Conservation (phyloP, 2,113 vertebrate species). For the Prunella fulvescens region DNA sequence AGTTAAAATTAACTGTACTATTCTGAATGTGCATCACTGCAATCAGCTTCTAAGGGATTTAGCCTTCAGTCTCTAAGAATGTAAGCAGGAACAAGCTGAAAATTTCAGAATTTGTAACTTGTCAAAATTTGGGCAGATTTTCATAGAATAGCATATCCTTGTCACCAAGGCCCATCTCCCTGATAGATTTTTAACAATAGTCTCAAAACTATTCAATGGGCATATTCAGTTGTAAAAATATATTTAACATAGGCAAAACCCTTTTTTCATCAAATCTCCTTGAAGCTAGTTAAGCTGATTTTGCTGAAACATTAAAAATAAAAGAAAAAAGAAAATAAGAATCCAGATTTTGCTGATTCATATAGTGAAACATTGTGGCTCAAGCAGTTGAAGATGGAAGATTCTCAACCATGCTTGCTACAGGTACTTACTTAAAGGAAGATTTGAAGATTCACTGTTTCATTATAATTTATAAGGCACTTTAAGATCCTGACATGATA, state of each 20-base stretch:
- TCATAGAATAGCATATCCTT: background rate
- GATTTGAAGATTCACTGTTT: background rate
- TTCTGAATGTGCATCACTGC: background rate
- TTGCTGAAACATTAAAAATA: background rate
- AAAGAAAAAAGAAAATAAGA: background rate
- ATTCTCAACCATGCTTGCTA: background rate
- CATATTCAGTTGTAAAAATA: background rate
- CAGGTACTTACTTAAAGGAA: background rate
- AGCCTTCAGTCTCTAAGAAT: slow-evolving; percentile 2
- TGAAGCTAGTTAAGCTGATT: background rate
- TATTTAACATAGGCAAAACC: background rate
- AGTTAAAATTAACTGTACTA: slow-evolving; percentile 18
- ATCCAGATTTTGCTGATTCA: background rate
- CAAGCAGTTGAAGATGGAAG: background rate
- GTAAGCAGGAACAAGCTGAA: background rate
- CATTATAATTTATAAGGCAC: background rate
- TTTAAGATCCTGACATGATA: background rate
- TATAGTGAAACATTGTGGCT: background rate
- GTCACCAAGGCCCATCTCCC: background rate
- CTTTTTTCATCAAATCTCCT: background rate
- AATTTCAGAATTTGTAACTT: slow-evolving; percentile 3
- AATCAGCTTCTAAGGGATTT: background rate
- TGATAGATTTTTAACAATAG: slow-evolving; percentile 7
- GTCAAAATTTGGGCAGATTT: slow-evolving; percentile 26
- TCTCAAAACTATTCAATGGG: background rate